A percentile compares a stretch with the other conserved stretches of the same genome.
These are phyloP conservation scores for Gasteruption jaculator DNA, from an alignment of 2,888 invertebrate genomes.

Conservation along the genomic window DNA sequence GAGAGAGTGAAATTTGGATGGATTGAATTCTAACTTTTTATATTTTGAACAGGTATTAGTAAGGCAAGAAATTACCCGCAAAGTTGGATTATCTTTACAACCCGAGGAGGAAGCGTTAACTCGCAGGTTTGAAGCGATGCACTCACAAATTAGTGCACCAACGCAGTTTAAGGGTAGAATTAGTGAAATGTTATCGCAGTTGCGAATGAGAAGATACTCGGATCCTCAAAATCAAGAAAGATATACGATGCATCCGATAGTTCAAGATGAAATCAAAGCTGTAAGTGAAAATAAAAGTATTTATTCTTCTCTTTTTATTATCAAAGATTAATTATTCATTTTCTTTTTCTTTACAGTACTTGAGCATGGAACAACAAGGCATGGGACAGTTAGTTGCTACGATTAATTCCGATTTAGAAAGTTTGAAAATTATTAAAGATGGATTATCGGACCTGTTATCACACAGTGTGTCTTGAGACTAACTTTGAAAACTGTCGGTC, in stretches of 20 bases:
- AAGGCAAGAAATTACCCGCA: constrained; percentile 83
- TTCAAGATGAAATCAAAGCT: constrained; percentile 59
- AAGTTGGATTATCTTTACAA: constrained; percentile 79
- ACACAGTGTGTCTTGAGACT: constrained; percentile 38
- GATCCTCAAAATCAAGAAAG: constrained; percentile 62
- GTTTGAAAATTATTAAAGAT: constrained; percentile 73
- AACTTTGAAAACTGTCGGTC: constrained; percentile 18
- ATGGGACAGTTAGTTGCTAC: constrained; percentile 82
- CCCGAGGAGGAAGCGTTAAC: constrained; percentile 89
- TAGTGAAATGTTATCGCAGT: constrained; percentile 85
- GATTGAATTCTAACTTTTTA: background rate
- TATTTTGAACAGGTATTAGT: constrained; percentile 66
- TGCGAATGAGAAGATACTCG: constrained; percentile 66
- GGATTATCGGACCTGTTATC: constrained; percentile 62
- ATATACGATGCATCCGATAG: constrained; percentile 71
- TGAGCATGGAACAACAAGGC: constrained; percentile 83
- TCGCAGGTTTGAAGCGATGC: constrained; percentile 80
- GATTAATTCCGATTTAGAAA: constrained; percentile 74
- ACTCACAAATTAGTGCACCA: constrained; percentile 83
- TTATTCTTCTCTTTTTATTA: constrained; percentile 8
- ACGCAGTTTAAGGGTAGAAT: constrained; percentile 92
- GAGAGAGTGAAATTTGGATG: background rate
- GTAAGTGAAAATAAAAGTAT: constrained; percentile 39
- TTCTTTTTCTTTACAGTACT: constrained; percentile 58
- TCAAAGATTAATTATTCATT: constrained; percentile 1